Base-by-base conservation (phyloP, 2,113 vertebrate species). In the Carettochelys insculpta region DNA sequence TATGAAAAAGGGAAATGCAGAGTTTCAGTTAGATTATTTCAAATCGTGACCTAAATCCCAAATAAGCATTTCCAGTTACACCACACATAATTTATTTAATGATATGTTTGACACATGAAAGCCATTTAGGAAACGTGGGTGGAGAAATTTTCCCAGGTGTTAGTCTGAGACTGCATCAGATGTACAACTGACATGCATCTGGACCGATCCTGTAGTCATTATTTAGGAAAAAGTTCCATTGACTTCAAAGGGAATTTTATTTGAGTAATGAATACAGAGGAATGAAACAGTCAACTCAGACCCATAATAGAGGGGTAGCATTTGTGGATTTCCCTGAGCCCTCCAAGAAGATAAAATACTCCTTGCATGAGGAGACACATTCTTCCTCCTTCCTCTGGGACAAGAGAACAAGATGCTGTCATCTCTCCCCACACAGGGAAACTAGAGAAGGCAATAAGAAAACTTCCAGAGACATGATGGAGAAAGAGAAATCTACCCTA, bases 1-100 rank as follows among this genome's bases (percentile, higher is more conserved):
- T 14, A 1, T 17, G 54, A 65, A 68, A 93, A 88, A 7, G 65
- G 93, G 87, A 93, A 96, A 90, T 88, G 77, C 24, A 41, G 77
- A 27, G 84, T n/a, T 85, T 56, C 0, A 0, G 0, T 0, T 34
- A 83, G 34, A 83, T 71, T 45, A 50, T 45, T 38, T 12, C 41
- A 71, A 65, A 51, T 38, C 12, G 56, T 34, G 14, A 79, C 52
- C 48, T 65, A 25, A 7, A 14, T 31, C 61, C 51, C 27, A 71
- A 53, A 77, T 11, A 2, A n/a, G 76, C 1, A 0, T 53, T 90
- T 83, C 86, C 88, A 91, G 93, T 80, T 86, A 91, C 83, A 52
- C 20, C 6, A 43, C 65, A 56, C 80, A 51, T 56, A n/a, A 10
- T 71, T 73, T 52, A 81, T 77, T n/a, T 13, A 1, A 58, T 52